These are phyloP conservation scores for Myiozetetes cayanensis DNA, from an alignment of 2,113 vertebrate species.

Conservation along the genomic window DNA sequence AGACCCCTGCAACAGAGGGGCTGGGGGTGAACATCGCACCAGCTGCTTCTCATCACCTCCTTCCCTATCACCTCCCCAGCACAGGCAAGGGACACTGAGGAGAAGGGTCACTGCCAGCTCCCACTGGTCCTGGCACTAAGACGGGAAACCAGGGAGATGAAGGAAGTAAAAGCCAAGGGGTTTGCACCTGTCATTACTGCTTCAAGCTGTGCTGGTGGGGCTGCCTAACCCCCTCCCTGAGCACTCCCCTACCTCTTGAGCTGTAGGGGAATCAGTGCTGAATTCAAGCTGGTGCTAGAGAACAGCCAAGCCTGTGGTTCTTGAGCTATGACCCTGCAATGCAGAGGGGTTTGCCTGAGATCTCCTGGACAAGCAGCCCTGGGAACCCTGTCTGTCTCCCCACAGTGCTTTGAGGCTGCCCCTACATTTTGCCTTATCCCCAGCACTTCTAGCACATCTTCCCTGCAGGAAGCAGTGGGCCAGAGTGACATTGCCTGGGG, in stretches of 20 bases:
- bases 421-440: neutral
- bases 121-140: neutral
- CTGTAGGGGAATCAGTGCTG: neutral
- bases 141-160: neutral
- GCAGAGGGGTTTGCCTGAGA: constrained; percentile 22
- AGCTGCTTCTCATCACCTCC: neutral
- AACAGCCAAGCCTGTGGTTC: neutral
- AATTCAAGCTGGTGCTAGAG: constrained; percentile 1
- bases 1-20: constrained; percentile 50
- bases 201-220: neutral
- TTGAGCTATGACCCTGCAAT: neutral
- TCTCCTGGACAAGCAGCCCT: neutral
- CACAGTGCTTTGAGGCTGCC: rapidly evolving
- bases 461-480: neutral
- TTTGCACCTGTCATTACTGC: neutral
- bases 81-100: neutral
- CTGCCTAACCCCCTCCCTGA: neutral
- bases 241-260: neutral
- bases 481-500: neutral
- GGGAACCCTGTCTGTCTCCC: neutral
- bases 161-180: neutral
- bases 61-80: neutral
- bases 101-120: neutral
- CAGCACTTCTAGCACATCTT: neutral
- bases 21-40: neutral